These are phyloP conservation scores for Scaptomyza polygonia DNA, from an alignment of 2,888 invertebrate genomes.

Conservation along the genomic window DNA sequence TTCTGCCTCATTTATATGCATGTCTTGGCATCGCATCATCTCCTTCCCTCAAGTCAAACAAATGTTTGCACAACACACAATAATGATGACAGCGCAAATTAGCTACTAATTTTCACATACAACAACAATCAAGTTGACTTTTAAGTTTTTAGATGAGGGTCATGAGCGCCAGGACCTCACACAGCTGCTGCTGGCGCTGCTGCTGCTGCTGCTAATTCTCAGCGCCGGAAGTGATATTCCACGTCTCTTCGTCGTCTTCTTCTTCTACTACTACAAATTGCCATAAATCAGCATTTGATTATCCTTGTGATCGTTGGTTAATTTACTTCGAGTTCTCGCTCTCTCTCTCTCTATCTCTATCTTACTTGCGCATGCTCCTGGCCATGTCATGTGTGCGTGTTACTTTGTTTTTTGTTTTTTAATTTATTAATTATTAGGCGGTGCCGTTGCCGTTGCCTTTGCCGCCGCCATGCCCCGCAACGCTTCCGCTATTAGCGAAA, in stretches of 20 bases:
- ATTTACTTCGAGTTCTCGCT: slow-evolving; percentile 5
- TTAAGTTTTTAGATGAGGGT: slow-evolving; percentile 43
- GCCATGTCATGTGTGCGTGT: slow-evolving; percentile 69
- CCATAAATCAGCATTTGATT: slow-evolving; percentile 79
- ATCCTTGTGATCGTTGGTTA: slow-evolving; percentile 54
- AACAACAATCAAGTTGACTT: slow-evolving; percentile 3
- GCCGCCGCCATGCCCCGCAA: slow-evolving; percentile 32
- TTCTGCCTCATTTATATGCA: slow-evolving; percentile 54
- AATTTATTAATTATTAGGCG: slow-evolving; percentile 78
- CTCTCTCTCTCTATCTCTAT: slow-evolving; percentile 1
- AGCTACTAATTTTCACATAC: slow-evolving; percentile 74
- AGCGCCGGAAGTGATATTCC: slow-evolving; percentile 53
- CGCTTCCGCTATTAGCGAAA: slow-evolving; percentile 77
- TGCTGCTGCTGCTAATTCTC: slow-evolving; percentile 37
- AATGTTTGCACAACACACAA: slow-evolving; percentile 79
- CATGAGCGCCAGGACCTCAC: slow-evolving; percentile 71
- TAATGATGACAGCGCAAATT: slow-evolving; percentile 80
- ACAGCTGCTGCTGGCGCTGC: slow-evolving; percentile 69
- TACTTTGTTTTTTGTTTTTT: slow-evolving; percentile 70
- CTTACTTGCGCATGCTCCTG: background rate
- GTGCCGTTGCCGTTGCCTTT: slow-evolving; percentile 26
- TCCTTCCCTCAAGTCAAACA: slow-evolving; percentile 55
- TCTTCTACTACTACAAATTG: slow-evolving; percentile 55
- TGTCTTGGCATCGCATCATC: slow-evolving; percentile 19
- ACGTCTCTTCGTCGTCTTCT: slow-evolving; percentile 21